A percentile compares a stretch with the other conserved stretches of the same genome.
phyloP scores from a whole-genome alignment of 37 sponge, comb jelly and placozoan genomes.

The Aphrocallistes beatrix region DNA sequence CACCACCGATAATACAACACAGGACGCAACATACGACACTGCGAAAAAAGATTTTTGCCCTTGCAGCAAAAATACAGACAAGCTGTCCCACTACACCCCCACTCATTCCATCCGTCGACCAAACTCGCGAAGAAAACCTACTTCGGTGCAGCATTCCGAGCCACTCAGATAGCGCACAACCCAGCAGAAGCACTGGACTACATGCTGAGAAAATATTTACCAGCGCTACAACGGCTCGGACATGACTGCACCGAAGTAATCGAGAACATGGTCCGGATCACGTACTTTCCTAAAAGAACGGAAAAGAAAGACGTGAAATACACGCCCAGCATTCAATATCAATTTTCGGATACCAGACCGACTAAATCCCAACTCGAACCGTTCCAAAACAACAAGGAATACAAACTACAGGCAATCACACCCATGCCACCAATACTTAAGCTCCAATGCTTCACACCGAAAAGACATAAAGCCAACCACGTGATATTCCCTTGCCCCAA shows the following conservation, averaged over 20 bases:
- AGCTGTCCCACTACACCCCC: not conserved
- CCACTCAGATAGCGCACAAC: not conserved
- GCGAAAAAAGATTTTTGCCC: not conserved
- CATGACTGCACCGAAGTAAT: not conserved
- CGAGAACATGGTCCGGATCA: not conserved
- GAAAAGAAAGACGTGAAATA: not conserved
- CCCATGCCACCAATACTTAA: not conserved
- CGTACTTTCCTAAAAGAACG: not conserved
- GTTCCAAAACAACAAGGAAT: not conserved
- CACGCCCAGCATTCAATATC: not conserved
- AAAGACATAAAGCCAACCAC: not conserved
- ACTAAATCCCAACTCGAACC: not conserved
- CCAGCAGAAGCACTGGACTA: not conserved
- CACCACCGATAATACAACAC: not conserved
- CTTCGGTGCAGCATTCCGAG: not conserved
- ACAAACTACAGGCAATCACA: not conserved
- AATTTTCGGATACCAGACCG: not conserved
- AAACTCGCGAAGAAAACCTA: not conserved
- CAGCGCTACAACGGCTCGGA: not conserved
- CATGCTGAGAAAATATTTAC: not conserved
- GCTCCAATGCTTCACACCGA: not conserved
- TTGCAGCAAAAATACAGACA: not conserved
- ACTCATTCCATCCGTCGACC: not conserved
- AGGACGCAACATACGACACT: not conserved
- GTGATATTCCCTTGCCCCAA: not conserved